A percentile compares a stretch with the other conserved stretches of the same genome.
These are phyloP conservation scores for Homarus americanus DNA, from an alignment of 1,140 invertebrate species.

Conservation along the genomic window DNA sequence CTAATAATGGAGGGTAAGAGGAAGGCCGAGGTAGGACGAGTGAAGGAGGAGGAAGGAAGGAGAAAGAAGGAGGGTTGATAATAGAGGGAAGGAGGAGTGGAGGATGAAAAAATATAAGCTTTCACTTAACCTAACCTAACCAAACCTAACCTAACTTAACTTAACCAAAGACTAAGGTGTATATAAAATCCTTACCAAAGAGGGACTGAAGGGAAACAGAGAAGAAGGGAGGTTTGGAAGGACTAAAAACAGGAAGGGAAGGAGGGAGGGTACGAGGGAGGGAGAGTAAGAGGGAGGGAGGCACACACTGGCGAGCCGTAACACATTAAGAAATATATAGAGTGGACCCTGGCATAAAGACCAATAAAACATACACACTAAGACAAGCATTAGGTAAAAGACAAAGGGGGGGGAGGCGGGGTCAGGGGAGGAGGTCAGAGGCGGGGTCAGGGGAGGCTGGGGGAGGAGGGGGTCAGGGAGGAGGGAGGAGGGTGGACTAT, in stretches of 20 bases:
- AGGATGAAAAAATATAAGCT: no score
- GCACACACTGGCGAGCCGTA: no score
- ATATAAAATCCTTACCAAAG: no score
- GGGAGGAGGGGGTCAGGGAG: neutral
- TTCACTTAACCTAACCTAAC: no score
- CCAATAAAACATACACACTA: no score
- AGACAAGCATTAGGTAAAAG: no score
- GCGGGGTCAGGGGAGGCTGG: neutral
- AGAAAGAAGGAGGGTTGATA: neutral
- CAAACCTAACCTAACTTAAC: no score
- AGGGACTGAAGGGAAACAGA: neutral
- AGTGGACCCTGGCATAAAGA: no score
- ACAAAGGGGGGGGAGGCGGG: neutral
- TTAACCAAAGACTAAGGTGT: no score
- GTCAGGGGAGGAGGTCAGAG: neutral
- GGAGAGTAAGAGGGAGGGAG: neutral
- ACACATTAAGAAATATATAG: no score
- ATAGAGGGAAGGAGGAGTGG: neutral
- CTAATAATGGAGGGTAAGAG: no score
- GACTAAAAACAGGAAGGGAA: neutral
- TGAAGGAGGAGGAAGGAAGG: neutral
- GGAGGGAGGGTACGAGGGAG: neutral
- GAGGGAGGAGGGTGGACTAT: neutral
- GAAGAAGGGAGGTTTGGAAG: no score
- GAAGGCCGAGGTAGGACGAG: neutral